Conservation (phyloP, 2,113 vertebrate species). For the Balaeniceps rex region DNA sequence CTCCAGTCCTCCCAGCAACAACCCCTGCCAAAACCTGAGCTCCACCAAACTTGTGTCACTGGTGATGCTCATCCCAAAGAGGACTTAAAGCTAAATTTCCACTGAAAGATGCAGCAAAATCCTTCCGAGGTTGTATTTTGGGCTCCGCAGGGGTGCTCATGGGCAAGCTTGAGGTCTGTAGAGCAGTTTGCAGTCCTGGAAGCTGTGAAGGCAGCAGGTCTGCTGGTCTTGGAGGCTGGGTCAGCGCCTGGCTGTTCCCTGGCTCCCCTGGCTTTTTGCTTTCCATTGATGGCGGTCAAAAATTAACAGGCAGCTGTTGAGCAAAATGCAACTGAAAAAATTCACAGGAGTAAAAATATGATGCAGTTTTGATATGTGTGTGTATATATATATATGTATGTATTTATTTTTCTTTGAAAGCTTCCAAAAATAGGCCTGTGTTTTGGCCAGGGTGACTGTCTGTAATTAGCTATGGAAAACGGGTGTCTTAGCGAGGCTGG, state of each 20-base stretch:
- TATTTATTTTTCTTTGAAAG: conserved; percentile 25
- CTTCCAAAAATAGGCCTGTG: conserved; percentile 6
- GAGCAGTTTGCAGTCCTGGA: neutral
- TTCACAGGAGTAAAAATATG: neutral
- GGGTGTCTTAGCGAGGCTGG: neutral
- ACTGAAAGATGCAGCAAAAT: neutral
- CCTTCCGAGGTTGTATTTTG: neutral
- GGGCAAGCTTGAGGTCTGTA: neutral
- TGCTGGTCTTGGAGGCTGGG: neutral
- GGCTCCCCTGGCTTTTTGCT: neutral
- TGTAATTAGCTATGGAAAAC: neutral
- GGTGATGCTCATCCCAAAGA: neutral
- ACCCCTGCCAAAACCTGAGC: neutral
- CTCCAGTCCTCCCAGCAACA: neutral
- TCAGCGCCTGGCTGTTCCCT: neutral
- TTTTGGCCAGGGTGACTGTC: neutral
- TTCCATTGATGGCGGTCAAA: neutral
- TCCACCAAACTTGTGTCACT: neutral
- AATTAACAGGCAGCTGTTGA: neutral
- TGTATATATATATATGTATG: neutral
- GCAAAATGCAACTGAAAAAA: neutral
- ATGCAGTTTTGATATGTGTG: neutral
- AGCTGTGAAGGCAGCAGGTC: neutral
- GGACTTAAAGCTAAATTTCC: neutral
- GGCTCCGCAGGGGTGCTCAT: neutral